phyloP scores from a whole-genome alignment of 2,113 vertebrate genomes.

The Dipodomys merriami region DNA sequence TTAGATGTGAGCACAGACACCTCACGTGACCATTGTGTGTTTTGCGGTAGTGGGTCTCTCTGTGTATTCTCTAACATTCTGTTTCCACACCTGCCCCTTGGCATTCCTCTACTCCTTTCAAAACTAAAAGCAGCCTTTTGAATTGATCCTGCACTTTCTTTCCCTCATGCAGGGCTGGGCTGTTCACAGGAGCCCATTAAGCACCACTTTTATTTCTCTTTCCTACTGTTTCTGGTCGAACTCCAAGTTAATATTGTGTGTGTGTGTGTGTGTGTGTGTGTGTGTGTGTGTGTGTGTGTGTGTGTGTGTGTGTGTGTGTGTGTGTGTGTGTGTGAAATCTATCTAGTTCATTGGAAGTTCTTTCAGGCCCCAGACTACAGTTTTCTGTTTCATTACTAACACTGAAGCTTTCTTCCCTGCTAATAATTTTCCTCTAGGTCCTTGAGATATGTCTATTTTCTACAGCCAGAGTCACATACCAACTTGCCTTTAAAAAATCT shows the following conservation, averaged over 20 bases:
- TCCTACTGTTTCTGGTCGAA: constrained; percentile 59
- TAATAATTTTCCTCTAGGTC: not conserved
- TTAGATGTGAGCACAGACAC: not conserved
- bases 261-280: no score
- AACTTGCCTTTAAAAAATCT: constrained; percentile 17
- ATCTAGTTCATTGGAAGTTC: constrained; percentile 25
- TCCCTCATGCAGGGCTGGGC: constrained; percentile 42
- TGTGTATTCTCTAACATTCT: not conserved
- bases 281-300: no score
- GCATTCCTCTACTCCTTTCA: constrained; percentile 26
- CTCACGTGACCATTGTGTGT: not conserved
- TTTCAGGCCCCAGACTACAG: not conserved
- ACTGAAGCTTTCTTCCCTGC: not conserved
- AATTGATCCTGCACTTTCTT: not conserved
- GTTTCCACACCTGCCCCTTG: not conserved
- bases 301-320: no score
- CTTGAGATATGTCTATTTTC: not conserved
- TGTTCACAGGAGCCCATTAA: constrained; percentile 44
- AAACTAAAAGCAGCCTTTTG: constrained; percentile 29
- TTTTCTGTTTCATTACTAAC: not conserved
- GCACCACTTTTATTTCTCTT: constrained; percentile 54
- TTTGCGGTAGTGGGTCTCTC: not conserved
- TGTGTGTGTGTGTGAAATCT: not conserved
- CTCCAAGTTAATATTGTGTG: constrained; percentile 21
- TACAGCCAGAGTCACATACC: not conserved